Evolutionary conservation across 2,113 vertebrate species (phyloP), one percentile per base, ranked within the genome.

Genomic region (Plotosus lineatus): DNA sequence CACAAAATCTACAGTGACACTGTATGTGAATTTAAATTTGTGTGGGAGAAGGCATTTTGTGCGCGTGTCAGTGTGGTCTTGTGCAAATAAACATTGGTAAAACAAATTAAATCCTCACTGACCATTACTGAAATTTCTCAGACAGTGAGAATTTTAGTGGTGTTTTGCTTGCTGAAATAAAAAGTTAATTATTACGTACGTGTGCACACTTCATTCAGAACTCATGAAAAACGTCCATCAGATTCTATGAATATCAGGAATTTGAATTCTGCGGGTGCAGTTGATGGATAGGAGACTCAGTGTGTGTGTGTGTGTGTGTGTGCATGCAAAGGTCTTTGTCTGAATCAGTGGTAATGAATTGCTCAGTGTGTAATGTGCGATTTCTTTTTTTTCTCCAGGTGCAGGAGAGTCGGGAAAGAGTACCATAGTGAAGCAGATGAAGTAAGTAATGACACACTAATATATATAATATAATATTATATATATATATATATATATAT

Each of bases 371-470:
- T 78, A 78, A 78, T 36, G 14, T 58, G 14, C 21, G 33, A 4
- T 8, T 75, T 36, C 68, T 50, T 72, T n/a, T 21, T 60, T 79
- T 36, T 33, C 8, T 75, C 48, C 76, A 85, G 84, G 84, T 82
- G 84, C 84, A 48, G 84, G 84, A 75, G 84, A 85, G 50, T 85
- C 84, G 21, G 84, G 84, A 63, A 85, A 85, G 80, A 85, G 83
- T 61, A 85, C 83, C 83, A 85, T 85, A 28, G 83, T 85, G 44
- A 85, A 85, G 77, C 83, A 85, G 84, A 85, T 85, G 84, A 85
- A 85, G 84, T 85, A 72, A 85, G 84, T 82, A 12, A 51, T 23
- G 19, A 46, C 2, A 63, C n/a, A 68, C 33, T n/a, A n/a, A n/a
- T n/a, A n/a, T n/a, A n/a, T n/a, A n/a, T n/a, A n/a, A n/a, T n/a